A percentile compares a stretch with the other conserved stretches of the same genome.
Conservation (phyloP, 2,888 invertebrate genomes). For the Oligia fasciuncula region DNA sequence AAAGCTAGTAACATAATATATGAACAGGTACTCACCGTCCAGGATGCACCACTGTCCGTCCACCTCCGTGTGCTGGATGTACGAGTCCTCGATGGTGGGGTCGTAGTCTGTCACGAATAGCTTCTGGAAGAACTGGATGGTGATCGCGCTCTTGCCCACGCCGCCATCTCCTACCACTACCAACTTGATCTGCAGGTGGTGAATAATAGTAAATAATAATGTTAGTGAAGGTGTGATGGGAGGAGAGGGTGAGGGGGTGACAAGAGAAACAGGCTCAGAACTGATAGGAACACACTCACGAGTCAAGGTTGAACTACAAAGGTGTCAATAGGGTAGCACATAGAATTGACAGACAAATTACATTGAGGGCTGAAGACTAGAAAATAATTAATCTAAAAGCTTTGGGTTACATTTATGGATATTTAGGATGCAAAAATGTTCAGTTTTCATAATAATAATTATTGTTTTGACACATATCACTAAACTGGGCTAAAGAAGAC, state of each 20-base stretch:
- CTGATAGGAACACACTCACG: not conserved
- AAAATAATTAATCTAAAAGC: not conserved
- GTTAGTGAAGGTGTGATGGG: no score
- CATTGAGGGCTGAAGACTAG: not conserved
- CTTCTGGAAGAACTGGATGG: conserved; percentile 99
- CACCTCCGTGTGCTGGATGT: conserved; percentile 97
- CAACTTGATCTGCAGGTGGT: conserved; percentile 92
- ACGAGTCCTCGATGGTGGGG: conserved; percentile 98
- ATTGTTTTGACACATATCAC: not conserved
- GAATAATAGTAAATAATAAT: not conserved
- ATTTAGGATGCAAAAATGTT: not conserved
- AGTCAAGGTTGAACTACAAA: not conserved
- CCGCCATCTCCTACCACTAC: conserved; percentile 98
- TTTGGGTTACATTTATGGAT: not conserved
- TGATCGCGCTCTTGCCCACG: conserved; percentile 98
- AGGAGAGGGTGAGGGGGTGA: not conserved
- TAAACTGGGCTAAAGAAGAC: conserved; percentile 8
- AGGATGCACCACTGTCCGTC: conserved; percentile 97
- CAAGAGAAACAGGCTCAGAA: not conserved
- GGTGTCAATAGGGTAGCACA: no score
- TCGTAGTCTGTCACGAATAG: conserved; percentile 98
- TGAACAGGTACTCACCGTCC: conserved; percentile 91
- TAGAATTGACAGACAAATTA: not conserved
- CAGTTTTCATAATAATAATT: not conserved
- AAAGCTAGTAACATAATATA: not conserved